phyloP scores from a whole-genome alignment of 2,888 invertebrate species.

The Coelogynopora nodosa region DNA sequence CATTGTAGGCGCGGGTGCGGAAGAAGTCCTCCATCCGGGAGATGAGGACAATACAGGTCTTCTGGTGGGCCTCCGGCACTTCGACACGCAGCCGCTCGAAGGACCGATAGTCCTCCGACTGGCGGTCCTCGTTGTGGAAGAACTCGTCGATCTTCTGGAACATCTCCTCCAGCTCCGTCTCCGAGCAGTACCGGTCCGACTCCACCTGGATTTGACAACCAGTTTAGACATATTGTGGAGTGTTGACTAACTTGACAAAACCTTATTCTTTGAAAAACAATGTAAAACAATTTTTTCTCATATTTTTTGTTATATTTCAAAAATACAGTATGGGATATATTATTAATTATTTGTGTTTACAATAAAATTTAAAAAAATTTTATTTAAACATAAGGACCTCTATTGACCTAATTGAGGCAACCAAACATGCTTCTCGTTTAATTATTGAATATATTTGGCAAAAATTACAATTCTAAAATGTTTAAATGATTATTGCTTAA shows the following conservation, averaged over 20 bases:
- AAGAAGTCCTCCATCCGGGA: not conserved
- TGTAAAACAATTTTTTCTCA: too few species aligned
- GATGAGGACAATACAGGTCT: constrained; percentile 8
- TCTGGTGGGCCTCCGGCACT: not conserved
- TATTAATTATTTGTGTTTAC: not conserved
- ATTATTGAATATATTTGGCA: too few species aligned
- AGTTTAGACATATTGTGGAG: too few species aligned
- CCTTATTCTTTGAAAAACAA: too few species aligned
- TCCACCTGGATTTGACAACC: not conserved
- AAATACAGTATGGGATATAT: not conserved
- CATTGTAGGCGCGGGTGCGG: not conserved
- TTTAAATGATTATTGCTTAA: too few species aligned
- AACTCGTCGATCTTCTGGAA: not conserved
- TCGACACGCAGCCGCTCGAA: not conserved
- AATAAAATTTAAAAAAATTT: too few species aligned
- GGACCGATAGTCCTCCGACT: not conserved
- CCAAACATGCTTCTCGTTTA: too few species aligned
- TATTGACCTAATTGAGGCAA: too few species aligned
- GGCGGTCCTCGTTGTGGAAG: not conserved
- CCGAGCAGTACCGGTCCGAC: not conserved
- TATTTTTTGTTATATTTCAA: too few species aligned
- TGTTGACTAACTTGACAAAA: too few species aligned
- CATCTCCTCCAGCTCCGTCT: not conserved
- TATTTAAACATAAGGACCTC: too few species aligned
- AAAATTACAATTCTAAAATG: too few species aligned